phyloP scores from a whole-genome alignment of 2,888 invertebrate genomes.

The Dioctria linearis region DNA sequence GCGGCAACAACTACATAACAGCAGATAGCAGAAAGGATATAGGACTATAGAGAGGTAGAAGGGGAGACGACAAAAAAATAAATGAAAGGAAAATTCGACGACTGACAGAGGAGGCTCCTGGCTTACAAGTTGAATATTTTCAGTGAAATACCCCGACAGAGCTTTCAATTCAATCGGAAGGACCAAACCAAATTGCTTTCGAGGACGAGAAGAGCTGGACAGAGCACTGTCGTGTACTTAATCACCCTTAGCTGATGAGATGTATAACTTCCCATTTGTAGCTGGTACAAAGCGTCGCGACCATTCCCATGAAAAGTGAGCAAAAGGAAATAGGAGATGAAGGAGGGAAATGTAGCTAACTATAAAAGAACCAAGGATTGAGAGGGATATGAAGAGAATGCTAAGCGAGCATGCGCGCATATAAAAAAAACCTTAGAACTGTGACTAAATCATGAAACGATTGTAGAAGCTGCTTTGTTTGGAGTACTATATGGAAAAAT shows the following conservation, averaged over 20 bases:
- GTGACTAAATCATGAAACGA: slow-evolving; percentile 11
- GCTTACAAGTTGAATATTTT: slow-evolving; percentile 41
- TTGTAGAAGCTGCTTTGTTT: slow-evolving; percentile 2
- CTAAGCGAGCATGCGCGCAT: slow-evolving; percentile 15
- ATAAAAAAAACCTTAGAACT: background rate
- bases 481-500: background rate
- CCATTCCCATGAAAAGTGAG: slow-evolving; percentile 32
- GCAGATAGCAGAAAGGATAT: background rate
- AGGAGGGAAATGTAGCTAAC: too few species aligned
- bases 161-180: slow-evolving; percentile 47
- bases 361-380: background rate
- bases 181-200: slow-evolving; percentile 24
- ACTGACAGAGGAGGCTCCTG: slow-evolving; percentile 20
- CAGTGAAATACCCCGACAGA: slow-evolving; percentile 15
- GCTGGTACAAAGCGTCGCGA: slow-evolving; percentile 33
- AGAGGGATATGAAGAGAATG: background rate
- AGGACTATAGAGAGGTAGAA: background rate
- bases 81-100: slow-evolving; percentile 7
- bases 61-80: background rate
- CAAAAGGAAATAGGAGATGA: background rate
- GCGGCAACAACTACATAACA: too few species aligned
- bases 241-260: slow-evolving; percentile 35
- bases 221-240: background rate
- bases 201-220: slow-evolving; percentile 19
- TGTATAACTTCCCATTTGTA: slow-evolving; percentile 45